These are phyloP conservation scores for Capricornis sumatraensis DNA, from an alignment of 2,113 vertebrate genomes.

Conservation along the genomic window DNA sequence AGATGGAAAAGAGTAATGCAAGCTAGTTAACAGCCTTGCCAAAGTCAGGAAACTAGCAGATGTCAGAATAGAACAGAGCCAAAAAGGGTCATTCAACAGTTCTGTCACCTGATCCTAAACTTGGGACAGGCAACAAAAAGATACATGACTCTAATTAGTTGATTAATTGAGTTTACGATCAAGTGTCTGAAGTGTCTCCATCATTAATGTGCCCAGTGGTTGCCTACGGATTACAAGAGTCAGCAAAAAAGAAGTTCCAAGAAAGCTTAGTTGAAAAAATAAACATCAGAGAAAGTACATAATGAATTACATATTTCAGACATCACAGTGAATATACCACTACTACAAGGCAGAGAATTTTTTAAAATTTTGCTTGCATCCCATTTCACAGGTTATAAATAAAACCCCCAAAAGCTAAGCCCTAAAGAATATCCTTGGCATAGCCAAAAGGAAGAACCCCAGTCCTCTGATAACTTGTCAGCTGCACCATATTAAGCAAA, in stretches of 20 bases:
- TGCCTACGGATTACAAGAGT: neutral
- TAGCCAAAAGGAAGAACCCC: neutral
- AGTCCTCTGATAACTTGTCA: neutral
- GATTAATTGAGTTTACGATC: neutral
- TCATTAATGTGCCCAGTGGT: neutral
- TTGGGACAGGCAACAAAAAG: neutral
- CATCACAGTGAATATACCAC: neutral
- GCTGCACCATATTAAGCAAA: neutral
- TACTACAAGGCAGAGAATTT: neutral
- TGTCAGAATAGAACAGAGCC: neutral
- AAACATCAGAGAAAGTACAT: neutral
- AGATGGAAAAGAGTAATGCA: neutral
- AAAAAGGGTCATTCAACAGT: neutral
- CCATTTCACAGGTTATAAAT: neutral
- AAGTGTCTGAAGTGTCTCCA: neutral
- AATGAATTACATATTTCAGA: neutral
- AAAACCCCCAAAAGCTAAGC: neutral
- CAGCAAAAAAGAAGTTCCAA: neutral
- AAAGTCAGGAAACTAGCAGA: neutral
- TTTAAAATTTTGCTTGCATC: neutral
- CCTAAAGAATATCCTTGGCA: neutral
- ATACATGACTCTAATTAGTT: neutral
- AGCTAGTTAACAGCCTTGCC: neutral
- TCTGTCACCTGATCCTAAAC: neutral
- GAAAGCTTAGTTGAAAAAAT: neutral